These are phyloP conservation scores for Asobara japonica DNA, from an alignment of 1,140 invertebrate genomes.

Conservation along the genomic window DNA sequence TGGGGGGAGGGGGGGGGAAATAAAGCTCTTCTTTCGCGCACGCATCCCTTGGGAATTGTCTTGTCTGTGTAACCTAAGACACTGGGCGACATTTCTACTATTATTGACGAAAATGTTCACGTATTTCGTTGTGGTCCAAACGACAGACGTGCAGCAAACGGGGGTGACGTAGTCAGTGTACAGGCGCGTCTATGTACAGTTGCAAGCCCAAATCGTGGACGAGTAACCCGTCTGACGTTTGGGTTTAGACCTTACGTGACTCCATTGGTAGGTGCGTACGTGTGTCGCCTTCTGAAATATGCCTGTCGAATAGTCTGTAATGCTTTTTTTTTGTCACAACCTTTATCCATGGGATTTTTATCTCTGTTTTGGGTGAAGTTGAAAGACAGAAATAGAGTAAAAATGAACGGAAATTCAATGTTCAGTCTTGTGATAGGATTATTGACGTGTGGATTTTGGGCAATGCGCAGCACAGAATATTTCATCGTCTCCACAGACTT, in stretches of 20 bases:
- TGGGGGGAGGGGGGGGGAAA: background rate
- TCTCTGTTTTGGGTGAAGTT: background rate
- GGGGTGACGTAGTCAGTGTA: constrained; percentile 12
- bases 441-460: background rate
- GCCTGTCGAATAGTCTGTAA: constrained; percentile 34
- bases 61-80: background rate
- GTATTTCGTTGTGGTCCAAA: constrained; percentile 23
- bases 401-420: constrained; percentile 17
- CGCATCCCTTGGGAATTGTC: background rate
- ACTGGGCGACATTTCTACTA: background rate
- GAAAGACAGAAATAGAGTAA: constrained; percentile 8
- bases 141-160: background rate
- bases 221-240: constrained; percentile 8
- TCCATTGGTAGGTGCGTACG: constrained; percentile 33
- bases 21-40: background rate
- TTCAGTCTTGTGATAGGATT: background rate
- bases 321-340: background rate
- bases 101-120: constrained; percentile 33
- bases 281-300: constrained; percentile 36
- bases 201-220: constrained; percentile 18
- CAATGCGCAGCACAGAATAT: background rate
- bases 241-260: constrained; percentile 36
- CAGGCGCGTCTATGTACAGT: constrained; percentile 15
- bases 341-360: background rate
- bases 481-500: background rate